Base-by-base conservation (phyloP, 2,797 vertebrate genomes). In the Enteromius paludinosus region DNA sequence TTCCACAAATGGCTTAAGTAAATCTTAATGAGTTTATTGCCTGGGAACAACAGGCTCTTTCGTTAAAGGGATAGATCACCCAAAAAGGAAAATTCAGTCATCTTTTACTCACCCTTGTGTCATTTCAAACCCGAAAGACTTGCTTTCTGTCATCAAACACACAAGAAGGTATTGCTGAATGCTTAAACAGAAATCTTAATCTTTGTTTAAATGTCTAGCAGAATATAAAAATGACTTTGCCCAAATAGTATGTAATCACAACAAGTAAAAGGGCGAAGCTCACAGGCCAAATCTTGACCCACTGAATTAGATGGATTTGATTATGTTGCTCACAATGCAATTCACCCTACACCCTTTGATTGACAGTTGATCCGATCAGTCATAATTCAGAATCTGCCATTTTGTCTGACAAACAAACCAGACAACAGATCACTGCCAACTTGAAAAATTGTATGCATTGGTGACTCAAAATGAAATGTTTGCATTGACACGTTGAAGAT, bases 1-100 rank as follows among this genome's bases (percentile, higher is more conserved):
- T 45, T n/a, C 64, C 59, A 45, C 47, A 73, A 82, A 85, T 61
- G 47, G 59, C 28, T 82, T 38, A 59, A 33, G 80, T 80, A 68
- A 43, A 47, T 70, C 54, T 61, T 47, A 72, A 80, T 47, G 56
- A 38, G 69, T 64, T 35, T 72, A 72, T 56, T 49, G 41, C 41
- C 3, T 11, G 28, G 49, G 56, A 38, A 38, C 20, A 72, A 45
- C 4, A 11, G 28, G 68, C 54, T 80, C 52, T 47, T 80, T 80
- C 52, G 61, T 80, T 71, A 80, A 62, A 70, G 7, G 17, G 54
- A 49, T 43, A 14, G 47, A 33, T 71, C 69, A 49, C 45, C 25
- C 38, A 33, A 71, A 70, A 69, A 69, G 65, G 35, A 45, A 70
- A 79, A 71, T n/a, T 7, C 18, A 62, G 20, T 49, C 54, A 30